Percentiles rank a stretch among this genome's conserved stretches.
These are phyloP conservation scores for Apamea epomidion DNA, from an alignment of 2,888 invertebrate species.

Conservation along the genomic window DNA sequence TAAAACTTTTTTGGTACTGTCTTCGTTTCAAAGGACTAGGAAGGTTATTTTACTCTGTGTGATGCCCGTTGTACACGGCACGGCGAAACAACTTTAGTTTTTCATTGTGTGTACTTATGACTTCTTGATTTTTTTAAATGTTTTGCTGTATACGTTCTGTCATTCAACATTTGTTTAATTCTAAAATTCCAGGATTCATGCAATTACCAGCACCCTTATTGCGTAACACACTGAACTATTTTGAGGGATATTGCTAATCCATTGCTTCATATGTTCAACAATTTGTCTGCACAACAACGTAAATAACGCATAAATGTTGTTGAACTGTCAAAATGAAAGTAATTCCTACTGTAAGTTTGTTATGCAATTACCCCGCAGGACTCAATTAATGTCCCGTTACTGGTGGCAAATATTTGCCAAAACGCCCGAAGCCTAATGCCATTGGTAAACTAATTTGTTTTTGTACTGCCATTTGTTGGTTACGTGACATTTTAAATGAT, in stretches of 20 bases:
- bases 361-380: neutral
- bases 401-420: conserved; percentile 12
- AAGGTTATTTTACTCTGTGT: neutral
- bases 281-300: neutral
- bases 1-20: neutral
- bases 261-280: neutral
- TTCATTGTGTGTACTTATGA: neutral
- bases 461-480: conserved; percentile 28
- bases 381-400: neutral
- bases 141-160: neutral
- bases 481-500: conserved; percentile 33
- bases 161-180: neutral
- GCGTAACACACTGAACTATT: neutral
- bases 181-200: neutral
- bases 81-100: no score
- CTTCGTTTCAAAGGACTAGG: neutral
- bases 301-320: neutral
- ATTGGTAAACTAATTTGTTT: conserved; percentile 30
- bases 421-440: neutral
- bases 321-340: neutral
- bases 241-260: neutral
- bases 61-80: no score
- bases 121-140: neutral
- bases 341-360: neutral
- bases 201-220: neutral